These are phyloP conservation scores for Keiferia lycopersicella DNA, from an alignment of 2,888 invertebrate genomes.

Conservation along the genomic window DNA sequence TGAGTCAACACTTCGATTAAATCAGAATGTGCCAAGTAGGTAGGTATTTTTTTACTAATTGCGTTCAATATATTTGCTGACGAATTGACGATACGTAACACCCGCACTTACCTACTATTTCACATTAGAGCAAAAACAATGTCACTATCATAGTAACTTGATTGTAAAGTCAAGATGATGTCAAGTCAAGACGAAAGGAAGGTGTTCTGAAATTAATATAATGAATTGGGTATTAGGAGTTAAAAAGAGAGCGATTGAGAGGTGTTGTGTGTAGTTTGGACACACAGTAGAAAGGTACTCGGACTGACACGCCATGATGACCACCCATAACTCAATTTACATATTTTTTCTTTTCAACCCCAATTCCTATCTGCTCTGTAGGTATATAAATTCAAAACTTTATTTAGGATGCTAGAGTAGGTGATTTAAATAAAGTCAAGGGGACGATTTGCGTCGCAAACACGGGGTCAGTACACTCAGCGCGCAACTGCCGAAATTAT, in stretches of 20 bases:
- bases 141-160: not conserved
- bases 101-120: not conserved
- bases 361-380: not conserved
- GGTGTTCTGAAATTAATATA: not conserved
- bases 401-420: conserved; percentile 44
- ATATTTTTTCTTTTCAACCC: not conserved
- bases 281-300: not conserved
- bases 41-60: no score
- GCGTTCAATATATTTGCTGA: not conserved
- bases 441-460: conserved; percentile 76
- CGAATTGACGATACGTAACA: not conserved
- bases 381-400: not conserved
- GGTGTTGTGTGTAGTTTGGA: not conserved
- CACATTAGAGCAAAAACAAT: not conserved
- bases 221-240: not conserved
- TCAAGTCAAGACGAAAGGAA: not conserved
- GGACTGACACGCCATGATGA: no score
- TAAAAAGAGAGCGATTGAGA: no score
- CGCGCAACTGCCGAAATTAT: conserved; percentile 77
- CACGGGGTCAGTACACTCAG: conserved; percentile 77
- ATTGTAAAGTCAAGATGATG: no score
- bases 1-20: conserved; percentile 14
- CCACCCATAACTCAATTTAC: not conserved
- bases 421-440: conserved; percentile 78
- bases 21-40: no score